Evolutionary conservation across 37 sponge, comb jelly and placozoan species (phyloP).

Genomic region (Chondrilla cf. caribensis): DNA sequence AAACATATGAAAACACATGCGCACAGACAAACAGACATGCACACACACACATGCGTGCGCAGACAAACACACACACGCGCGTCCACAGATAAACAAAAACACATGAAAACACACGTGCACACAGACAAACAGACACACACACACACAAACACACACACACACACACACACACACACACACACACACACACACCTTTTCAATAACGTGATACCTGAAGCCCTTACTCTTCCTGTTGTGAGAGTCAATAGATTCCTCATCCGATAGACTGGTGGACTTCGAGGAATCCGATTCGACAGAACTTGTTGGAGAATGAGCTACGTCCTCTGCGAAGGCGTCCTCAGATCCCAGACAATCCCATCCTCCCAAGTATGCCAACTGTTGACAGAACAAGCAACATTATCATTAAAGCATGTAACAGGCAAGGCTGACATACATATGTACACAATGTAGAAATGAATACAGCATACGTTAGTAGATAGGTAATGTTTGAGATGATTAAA

Average conservation of each 20-base stretch:
- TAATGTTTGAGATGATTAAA: too few relatives aligned
- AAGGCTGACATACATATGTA: too few relatives aligned
- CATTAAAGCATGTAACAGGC: too few relatives aligned
- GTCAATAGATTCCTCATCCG: background rate
- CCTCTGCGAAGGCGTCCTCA: background rate
- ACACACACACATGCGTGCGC: background rate
- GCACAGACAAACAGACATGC: background rate
- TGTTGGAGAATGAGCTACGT: slow-evolving; percentile 2
- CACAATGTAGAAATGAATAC: too few relatives aligned
- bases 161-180: background rate
- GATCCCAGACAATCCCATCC: background rate
- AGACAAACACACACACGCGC: background rate
- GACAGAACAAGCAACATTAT: too few relatives aligned
- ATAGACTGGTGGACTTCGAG: background rate
- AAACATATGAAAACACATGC: too few relatives aligned
- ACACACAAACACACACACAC: slow-evolving; percentile 4
- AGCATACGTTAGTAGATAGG: too few relatives aligned
- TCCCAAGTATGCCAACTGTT: background rate
- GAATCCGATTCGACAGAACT: slow-evolving; percentile 11
- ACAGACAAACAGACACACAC: background rate
- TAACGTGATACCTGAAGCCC: background rate
- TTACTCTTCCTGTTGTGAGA: background rate
- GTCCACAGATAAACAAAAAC: background rate
- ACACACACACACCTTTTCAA: slow-evolving; percentile 6
- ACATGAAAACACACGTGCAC: too few relatives aligned